phyloP scores from a whole-genome alignment of 2,797 vertebrate genomes.

The Esox lucius region DNA sequence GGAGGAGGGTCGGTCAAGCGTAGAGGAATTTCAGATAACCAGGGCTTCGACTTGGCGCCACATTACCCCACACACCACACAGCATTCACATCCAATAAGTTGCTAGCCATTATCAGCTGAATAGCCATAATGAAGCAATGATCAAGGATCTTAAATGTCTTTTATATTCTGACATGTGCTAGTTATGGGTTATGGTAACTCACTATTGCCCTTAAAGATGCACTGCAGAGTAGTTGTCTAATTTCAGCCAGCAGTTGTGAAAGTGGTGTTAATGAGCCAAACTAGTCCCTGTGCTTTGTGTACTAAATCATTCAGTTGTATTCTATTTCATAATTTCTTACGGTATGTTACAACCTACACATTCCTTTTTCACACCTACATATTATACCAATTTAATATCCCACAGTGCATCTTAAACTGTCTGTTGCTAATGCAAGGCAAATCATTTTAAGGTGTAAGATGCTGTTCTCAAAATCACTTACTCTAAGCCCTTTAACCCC shows the following conservation, averaged over 20 bases:
- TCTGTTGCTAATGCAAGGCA: background rate
- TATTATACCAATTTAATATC: too few species aligned
- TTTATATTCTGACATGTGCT: slow-evolving; percentile 4
- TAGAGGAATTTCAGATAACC: slow-evolving; percentile 24
- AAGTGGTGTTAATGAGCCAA: slow-evolving; percentile 1
- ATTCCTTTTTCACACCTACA: too few species aligned
- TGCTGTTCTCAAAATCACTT: background rate
- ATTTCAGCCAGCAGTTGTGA: too few species aligned
- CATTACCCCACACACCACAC: background rate
- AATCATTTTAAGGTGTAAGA: background rate
- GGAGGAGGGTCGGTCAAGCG: slow-evolving; percentile 29
- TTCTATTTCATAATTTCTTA: too few species aligned
- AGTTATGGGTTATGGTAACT: too few species aligned
- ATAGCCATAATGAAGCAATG: background rate
- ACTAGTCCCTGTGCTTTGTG: background rate
- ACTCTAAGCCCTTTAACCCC: background rate
- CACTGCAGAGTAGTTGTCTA: slow-evolving; percentile 2
- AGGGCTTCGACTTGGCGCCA: background rate
- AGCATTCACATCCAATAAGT: slow-evolving; percentile 28
- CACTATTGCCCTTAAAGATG: too few species aligned
- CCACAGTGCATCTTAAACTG: too few species aligned
- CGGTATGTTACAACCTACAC: too few species aligned
- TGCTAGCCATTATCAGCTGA: background rate
- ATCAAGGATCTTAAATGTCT: background rate
- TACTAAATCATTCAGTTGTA: too few species aligned